Evolutionary conservation across 2,797 vertebrate genomes (phyloP), one percentile per base, ranked within the genome.

Genomic region (Sebastes iracundus): DNA sequence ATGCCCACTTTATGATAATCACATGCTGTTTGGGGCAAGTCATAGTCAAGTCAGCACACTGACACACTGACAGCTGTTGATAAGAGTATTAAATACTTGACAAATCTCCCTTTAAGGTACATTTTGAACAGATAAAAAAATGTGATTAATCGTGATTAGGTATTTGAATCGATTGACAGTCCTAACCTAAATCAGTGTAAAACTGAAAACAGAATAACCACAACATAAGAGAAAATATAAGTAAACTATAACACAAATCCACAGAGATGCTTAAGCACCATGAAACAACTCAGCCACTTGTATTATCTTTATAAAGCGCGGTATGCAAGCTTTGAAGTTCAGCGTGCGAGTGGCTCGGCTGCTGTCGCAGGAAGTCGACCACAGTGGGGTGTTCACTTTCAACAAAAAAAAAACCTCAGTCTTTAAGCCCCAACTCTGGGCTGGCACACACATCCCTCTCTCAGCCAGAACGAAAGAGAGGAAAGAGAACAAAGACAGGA

Each of bases 301-400:
- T 68, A 76, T 83, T 81, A 79, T 86, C 71, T 77, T 76, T 52
- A 80, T 28, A 42, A 86, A 77, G 80, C 75, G 66, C 27, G 28
- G 53, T 74, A 75, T 76, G 70, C 65, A 42, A 42, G 52, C 86
- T 92, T 91, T 93, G 90, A 92, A 90, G 89, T 79, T 79, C 58
- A 64, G 82, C 11, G 68, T 66, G 76, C 30, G 80, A 89, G 82
- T 73, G 79, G 64, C 68, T 86, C 27, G 23, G 72, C 81, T 64
- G 68, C 82, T 90, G 89, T 91, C 84, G 75, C 83, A 93, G 92
- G 92, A 94, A 91, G 92, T 90, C 85, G 46, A 74, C 83, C 90
- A 62, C 90, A 88, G 80, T 70, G 72, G 91, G 93, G 89, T 74
- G 85, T 88, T 89, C 74, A 46, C 86, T 90, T 91, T 80, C 67